Evolutionary conservation across 1,140 invertebrate genomes (phyloP), one percentile per base, ranked within the genome.

Genomic region (Drosophila arawakana): DNA sequence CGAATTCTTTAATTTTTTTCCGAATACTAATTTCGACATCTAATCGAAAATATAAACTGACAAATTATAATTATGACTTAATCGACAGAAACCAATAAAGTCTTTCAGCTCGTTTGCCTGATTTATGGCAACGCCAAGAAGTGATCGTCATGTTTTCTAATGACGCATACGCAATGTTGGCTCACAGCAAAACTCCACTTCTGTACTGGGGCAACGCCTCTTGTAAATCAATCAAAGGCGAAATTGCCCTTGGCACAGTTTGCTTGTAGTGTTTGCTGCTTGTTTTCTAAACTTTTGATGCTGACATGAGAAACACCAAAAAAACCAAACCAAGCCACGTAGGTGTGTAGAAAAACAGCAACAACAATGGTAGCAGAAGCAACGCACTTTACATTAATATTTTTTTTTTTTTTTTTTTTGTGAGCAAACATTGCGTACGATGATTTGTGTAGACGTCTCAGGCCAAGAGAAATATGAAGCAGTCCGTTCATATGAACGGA

Each of bases 41-140:
- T 76, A 88, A 86, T 88, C 83, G 61, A 82, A 77, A 71, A 61
- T 88, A 80, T 77, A 83, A 83, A 77, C 75, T 72, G 43, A 74
- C 59, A 88, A 73, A 88, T 83, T 88, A 88, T 88, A 88, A 80
- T 86, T 88, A 86, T 86, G 82, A 82, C 82, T 88, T 80, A 88
- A 83, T 80, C 71, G 82, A 61, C 66, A 71, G 34, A 7, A 39
- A 61, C 37, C 59, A 77, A 69, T 73, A 67, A 76, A 75, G 68
- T 72, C 69, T 66, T 34, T 43, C 47, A 55, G 30, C 25, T 70
- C 47, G 63, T 66, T 63, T 50, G 30, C 34, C 35, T 37, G 47
- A 62, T 62, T 52, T 52, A 41, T 62, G 18, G 18, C 35, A 58
- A 13, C 25, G 21, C 37, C 15, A 52, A 59, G 67, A 73, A 65